Base-by-base conservation (phyloP, 2,797 vertebrate genomes). In the Premnoplex brunnescens region DNA sequence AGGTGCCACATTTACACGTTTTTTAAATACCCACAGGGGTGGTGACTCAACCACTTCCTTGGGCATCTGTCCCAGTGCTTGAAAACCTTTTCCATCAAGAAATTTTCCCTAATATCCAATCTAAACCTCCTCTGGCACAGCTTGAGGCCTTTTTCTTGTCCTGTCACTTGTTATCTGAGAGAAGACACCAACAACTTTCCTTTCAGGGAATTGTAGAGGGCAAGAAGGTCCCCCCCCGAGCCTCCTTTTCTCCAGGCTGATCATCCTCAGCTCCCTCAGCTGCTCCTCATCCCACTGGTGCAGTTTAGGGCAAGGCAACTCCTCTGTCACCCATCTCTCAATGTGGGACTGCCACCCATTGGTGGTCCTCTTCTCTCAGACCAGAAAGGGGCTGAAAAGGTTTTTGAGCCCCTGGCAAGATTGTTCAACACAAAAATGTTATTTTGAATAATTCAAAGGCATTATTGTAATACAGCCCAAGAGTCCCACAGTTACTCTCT, bases 1-100 rank as follows among this genome's bases (percentile, higher is more conserved):
- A 15, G 3, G 26, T 7, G n/a, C 6, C 22, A 30, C 14, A n/a
- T 22, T 14, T 8, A 1, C 0, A 0, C 5, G 34, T 17, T 12
- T 13, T 51, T 44, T 39, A 23, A 64, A 26, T 12, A 23, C 12
- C 34, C 48, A 13, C 20, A 20, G 72, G 36, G 44, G 1, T 16
- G 14, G n/a, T 17, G 14, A 27, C 72, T 19, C 58, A 21, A 4
- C 20, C 51, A 5, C 10, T 34, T 4, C 37, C 64, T 37, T 16
- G 20, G 30, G 56, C 41, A 18, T 26, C 34, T n/a, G 30, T 41
- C 26, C 55, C 36, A 36, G 19, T n/a, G 18, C 30, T 10, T 62
- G 66, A 16, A 10, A 83, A 6, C 5, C 2, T 7, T 39, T 58
- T 19, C 58, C 12, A 39, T 4, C 15, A 14, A 14, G 7, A 64